Percentiles rank a stretch among this genome's conserved stretches.
Conservation (phyloP, 2,113 vertebrate species). For the Acrocephalus kingi region DNA sequence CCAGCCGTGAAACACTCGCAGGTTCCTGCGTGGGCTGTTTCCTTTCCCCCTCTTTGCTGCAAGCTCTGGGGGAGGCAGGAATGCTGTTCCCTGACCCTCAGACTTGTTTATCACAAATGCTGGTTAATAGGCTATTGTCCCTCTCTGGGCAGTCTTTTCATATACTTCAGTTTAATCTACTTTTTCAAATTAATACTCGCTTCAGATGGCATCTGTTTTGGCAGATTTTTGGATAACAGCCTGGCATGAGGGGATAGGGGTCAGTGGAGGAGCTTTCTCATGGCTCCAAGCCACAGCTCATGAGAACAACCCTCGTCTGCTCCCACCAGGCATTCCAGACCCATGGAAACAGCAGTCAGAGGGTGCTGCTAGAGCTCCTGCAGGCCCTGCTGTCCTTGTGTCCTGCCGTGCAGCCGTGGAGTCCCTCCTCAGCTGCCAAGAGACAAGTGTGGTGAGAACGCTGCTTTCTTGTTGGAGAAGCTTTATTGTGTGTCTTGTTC, state of each 20-base stretch:
- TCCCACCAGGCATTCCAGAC: neutral
- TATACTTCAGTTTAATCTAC: neutral
- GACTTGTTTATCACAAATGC: neutral
- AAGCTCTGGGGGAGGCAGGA: neutral
- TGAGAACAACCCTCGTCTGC: neutral
- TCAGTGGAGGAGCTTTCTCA: neutral
- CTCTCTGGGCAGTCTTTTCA: neutral
- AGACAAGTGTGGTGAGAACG: neutral
- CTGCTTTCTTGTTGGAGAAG: neutral
- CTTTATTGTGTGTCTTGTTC: neutral
- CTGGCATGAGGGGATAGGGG: neutral
- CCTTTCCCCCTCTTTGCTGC: neutral
- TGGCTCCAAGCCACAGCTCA: neutral
- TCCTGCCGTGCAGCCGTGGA: fast-evolving
- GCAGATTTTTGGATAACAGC: neutral
- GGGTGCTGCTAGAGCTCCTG: neutral
- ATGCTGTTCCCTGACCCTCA: neutral
- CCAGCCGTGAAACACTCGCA: neutral
- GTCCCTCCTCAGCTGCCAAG: neutral
- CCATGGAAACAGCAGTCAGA: neutral
- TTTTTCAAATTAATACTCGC: neutral
- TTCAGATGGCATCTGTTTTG: neutral
- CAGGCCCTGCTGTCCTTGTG: neutral
- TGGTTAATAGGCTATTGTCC: neutral
- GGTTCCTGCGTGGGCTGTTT: neutral